These are phyloP conservation scores for Neostethus bicornis DNA, from an alignment of 2,797 vertebrate genomes.

Conservation along the genomic window DNA sequence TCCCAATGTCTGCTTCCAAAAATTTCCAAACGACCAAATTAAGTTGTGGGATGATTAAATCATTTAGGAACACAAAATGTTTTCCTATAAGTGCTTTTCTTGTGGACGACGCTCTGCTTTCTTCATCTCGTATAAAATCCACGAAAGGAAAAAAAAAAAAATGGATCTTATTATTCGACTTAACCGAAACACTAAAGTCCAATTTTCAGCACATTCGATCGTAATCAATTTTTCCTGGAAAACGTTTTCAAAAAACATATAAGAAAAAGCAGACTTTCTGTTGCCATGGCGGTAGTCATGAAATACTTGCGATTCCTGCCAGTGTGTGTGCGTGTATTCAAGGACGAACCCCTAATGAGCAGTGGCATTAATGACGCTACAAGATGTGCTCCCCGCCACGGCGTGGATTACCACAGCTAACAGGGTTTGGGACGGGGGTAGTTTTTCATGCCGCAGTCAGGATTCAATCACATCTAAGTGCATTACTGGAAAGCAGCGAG, in stretches of 20 bases:
- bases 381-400: constrained; percentile 46
- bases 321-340: constrained; percentile 44
- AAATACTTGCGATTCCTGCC: constrained; percentile 39
- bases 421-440: constrained; percentile 33
- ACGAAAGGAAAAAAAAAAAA: background rate
- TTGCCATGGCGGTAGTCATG: constrained; percentile 51
- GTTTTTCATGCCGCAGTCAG: constrained; percentile 39
- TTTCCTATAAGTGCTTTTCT: constrained; percentile 13
- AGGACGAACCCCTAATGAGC: constrained; percentile 50
- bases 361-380: constrained; percentile 62
- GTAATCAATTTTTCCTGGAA: constrained; percentile 25
- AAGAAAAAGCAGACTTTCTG: constrained; percentile 32
- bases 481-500: constrained; percentile 28
- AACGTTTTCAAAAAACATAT: constrained; percentile 15
- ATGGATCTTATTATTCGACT: background rate
- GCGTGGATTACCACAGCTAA: constrained; percentile 37
- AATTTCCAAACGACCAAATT: constrained; percentile 60
- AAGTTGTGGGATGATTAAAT: constrained; percentile 69
- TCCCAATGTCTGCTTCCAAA: too few relatives aligned
- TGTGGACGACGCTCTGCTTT: constrained; percentile 18
- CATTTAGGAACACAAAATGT: constrained; percentile 64
- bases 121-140: constrained; percentile 4
- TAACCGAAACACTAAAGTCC: background rate
- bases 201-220: constrained; percentile 15
- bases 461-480: constrained; percentile 36